Evolutionary conservation across 2,113 vertebrate species (phyloP).

Genomic region (Sylvilagus bachmani): DNA sequence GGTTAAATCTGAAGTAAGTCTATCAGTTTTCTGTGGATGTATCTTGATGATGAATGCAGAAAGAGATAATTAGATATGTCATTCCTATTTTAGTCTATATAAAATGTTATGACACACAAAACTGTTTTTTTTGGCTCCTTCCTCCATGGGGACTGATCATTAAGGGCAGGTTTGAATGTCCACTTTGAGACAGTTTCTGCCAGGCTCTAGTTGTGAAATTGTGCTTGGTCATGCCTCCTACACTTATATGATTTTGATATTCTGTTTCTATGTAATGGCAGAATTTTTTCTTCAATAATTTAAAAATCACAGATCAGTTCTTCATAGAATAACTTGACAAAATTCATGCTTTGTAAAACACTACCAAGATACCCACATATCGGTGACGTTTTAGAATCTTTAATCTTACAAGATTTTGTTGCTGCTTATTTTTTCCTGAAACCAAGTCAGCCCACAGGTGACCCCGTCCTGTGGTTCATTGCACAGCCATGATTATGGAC

Average conservation of each 20-base stretch:
- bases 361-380: slow-evolving; percentile 15
- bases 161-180: slow-evolving; percentile 9
- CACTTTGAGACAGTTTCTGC: background rate
- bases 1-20: background rate
- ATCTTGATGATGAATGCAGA: background rate
- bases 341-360: slow-evolving; percentile 29
- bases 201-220: background rate
- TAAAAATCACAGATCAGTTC: background rate
- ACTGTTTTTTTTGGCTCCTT: background rate
- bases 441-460: background rate
- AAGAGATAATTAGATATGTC: background rate
- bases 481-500: background rate
- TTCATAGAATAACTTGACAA: slow-evolving; percentile 48
- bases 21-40: background rate
- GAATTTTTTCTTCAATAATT: slow-evolving; percentile 39
- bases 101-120: background rate
- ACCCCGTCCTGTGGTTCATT: background rate
- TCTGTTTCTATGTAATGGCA: slow-evolving; percentile 62
- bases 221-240: background rate
- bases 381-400: background rate
- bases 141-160: background rate
- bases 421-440: slow-evolving; percentile 25
- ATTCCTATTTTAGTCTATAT: background rate
- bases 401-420: background rate
- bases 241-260: slow-evolving; percentile 27